Evolutionary conservation across 2,888 invertebrate species (phyloP), one percentile per base, ranked within the genome.

Genomic region (Polydrusus cervinus): DNA sequence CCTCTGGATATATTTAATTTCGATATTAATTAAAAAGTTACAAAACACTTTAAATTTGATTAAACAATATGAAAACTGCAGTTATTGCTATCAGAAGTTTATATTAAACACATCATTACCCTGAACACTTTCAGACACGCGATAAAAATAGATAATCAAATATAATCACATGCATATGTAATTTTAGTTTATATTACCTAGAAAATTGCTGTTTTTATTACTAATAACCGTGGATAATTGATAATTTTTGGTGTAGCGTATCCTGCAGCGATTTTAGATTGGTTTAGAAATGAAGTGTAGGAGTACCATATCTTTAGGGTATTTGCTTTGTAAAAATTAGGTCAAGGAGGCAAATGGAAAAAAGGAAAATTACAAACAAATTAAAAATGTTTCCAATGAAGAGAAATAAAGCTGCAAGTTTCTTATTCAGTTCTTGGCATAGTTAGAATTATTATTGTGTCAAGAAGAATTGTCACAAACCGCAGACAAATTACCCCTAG

Each of bases 151-250:
- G 49, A 51, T 61, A 61, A 61, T 55, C 65, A 49, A 51, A 49
- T 14, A 51, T 11, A 49, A 65, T 65, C 51, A 60, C 11, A 66
- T 51, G 49, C 66, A 51, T 66, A 66, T 40, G 30, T 53, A 14
- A 40, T 53, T 66, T 53, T 53, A 66, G 53, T 38, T 66, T n/a
- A 34, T 40, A 51, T 18, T 66, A 51, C 53, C 38, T 53, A 66
- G 53, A 66, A 66, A 66, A 66, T 66, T 66, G 18, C 16, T 9
- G 53, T 16, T 65, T 49, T 53, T 53, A 66, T 66, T 51, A 9
- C 53, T 40, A 66, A 66, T 53, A 51, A 16, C 38, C 66, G 49
- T 34, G 38, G 34, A 51, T 53, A 66, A 66, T 66, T 10, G 34
- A 38, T 66, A 66, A 66, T 30, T 40, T 38, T 53, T 14, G 14